Percentiles rank a stretch among this genome's conserved stretches.
phyloP scores from a whole-genome alignment of 1,140 invertebrate species.

The Anastrepha ludens region DNA sequence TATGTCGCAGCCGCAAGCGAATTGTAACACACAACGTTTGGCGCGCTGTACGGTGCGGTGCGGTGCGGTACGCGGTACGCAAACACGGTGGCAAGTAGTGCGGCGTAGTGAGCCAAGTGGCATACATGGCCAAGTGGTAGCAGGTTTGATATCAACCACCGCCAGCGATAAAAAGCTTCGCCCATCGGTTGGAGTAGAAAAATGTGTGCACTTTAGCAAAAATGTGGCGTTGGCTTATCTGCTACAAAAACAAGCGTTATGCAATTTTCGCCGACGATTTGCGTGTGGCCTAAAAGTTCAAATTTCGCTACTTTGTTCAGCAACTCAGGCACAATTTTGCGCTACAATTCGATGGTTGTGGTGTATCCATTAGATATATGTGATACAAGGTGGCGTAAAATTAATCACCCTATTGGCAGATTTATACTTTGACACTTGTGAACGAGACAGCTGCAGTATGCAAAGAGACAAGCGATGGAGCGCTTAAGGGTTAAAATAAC shows the following conservation, averaged over 20 bases:
- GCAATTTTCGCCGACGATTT: neutral
- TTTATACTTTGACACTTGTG: too few species aligned
- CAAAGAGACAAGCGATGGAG: too few species aligned
- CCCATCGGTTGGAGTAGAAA: neutral
- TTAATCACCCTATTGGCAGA: too few species aligned
- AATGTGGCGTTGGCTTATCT: slow-evolving; percentile 6
- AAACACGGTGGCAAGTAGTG: too few species aligned
- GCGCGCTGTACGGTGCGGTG: neutral
- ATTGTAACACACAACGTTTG: neutral
- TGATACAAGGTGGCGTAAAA: too few species aligned
- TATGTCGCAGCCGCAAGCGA: slow-evolving; percentile 10
- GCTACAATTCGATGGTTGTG: too few species aligned
- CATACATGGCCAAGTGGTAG: neutral
- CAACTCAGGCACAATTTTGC: too few species aligned
- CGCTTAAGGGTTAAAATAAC: too few species aligned
- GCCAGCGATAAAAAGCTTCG: neutral
- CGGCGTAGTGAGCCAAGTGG: too few species aligned
- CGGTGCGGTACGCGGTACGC: too few species aligned
- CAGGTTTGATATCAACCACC: slow-evolving; percentile 25
- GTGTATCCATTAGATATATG: too few species aligned
- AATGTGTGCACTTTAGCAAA: slow-evolving; percentile 21
- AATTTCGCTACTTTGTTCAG: neutral
- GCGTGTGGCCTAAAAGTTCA: neutral
- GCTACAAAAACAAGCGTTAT: neutral
- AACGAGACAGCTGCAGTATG: too few species aligned